Base-by-base conservation (phyloP, 2,888 invertebrate species). In the Baccha elongata region DNA sequence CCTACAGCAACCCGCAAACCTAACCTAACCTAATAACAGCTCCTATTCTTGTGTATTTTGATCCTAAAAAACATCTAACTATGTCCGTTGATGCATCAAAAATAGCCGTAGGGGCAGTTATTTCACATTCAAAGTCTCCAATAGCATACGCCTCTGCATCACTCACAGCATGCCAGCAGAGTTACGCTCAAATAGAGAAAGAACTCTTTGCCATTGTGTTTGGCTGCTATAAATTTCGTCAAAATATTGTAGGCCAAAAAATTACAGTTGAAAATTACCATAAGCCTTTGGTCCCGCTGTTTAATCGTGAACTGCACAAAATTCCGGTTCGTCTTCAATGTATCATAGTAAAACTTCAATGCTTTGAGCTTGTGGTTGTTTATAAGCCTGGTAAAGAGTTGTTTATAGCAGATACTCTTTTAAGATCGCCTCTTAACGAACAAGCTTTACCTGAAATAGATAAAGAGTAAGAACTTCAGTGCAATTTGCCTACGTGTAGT, bases 371-470 rank as follows among this genome's bases (percentile, higher is more conserved):
- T 19, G 21, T 8, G 3, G 65, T 85, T 7, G 19, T 64, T 17
- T 85, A 84, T 53, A 84, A 72, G 17, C 84, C 84, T 6, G 84
- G 84, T 7, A 84, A 74, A 19, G 44, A 73, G n/a, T 26, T 85
- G n/a, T 84, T 55, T 40, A 76, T 83, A 2, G 81, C 84, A 7
- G 85, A 84, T 94, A 94, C 17, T 89, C 91, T 64, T 88, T 88
- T 85, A 91, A 92, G 64, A 93, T 94, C 85, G 0, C 68, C 75
- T 55, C 44, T n/a, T n/a, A n/a, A n/a, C n/a, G n/a, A n/a, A n/a
- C n/a, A n/a, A n/a, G n/a, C n/a, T n/a, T n/a, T n/a, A n/a, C n/a
- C n/a, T n/a, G n/a, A n/a, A n/a, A n/a, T n/a, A n/a, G n/a, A n/a
- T n/a, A n/a, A n/a, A n/a, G n/a, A n/a, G n/a, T n/a, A n/a, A n/a